Base-by-base conservation (phyloP, 2,797 vertebrate genomes). In the Stomatorhinus walkeri region DNA sequence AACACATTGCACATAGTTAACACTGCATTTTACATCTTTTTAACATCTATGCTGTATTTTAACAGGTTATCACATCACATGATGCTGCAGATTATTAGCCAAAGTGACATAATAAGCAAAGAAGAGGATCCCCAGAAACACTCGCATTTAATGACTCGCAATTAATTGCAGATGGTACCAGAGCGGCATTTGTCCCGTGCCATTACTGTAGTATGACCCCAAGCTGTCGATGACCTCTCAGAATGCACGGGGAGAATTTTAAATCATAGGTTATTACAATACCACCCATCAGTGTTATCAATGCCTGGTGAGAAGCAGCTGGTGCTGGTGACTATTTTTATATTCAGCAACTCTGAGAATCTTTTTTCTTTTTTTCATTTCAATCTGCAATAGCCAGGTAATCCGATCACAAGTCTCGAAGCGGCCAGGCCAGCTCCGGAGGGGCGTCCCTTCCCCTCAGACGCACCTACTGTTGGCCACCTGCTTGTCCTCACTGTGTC, bases 201-300 rank as follows among this genome's bases (percentile, higher is more conserved):
- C 12, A 28, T 7, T 16, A 87, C 32, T 87, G 85, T 36, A 40
- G 51, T 19, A 40, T 61, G 54, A 52, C 51, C 85, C 22, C 7
- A 86, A 36, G 51, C 85, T 87, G 16, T 87, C 3, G 40, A 56
- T 2, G 19, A 87, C 52, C 85, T 59, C 85, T 59, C 51, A 56
- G 32, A 40, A 59, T 40, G 51, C 85, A 87, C 43, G 36, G 28
- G 85, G 85, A 87, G 32, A 87, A 87, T 87, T 87, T 87, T 36
- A 61, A 32, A 51, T 59, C 40, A 32, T 40, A 40, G 48, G 9
- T 87, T 87, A 40, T 87, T 87, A 87, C 85, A 87, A 59, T 59
- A 87, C 54, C 85, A 56, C 85, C 85, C 54, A 59, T 87, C 85
- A n/a, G 54, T 56, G 85, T 87, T 87, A 87, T 87, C 61, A 40